Percentiles rank a stretch among this genome's conserved stretches.
Conservation (phyloP, 37 sponge, comb jelly and placozoan genomes). For the Bolinopsis microptera region DNA sequence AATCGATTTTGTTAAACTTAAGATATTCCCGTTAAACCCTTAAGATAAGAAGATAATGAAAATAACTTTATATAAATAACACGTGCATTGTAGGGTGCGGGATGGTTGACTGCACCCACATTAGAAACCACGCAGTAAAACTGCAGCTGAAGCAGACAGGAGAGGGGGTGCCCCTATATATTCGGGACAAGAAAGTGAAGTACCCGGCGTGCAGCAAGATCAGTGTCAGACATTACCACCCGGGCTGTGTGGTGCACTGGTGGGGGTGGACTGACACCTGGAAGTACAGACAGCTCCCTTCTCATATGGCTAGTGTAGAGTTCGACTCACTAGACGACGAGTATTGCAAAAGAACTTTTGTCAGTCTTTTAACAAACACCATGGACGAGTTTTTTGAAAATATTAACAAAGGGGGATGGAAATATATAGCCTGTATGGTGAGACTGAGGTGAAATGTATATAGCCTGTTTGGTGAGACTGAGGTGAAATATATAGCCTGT, state of each 20-base stretch:
- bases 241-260: conserved; percentile 28
- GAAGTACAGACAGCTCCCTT: not conserved
- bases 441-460: not conserved
- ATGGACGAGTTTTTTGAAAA: conserved; percentile 15
- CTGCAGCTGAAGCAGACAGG: not conserved
- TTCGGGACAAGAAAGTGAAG: conserved; percentile 5
- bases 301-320: not conserved
- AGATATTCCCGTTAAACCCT: too few relatives aligned
- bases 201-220: conserved; percentile 41
- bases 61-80: too few relatives aligned
- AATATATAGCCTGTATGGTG: conserved; percentile 49
- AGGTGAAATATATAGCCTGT: too few relatives aligned
- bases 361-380: conserved; percentile 41
- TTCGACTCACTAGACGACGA: conserved; percentile 53
- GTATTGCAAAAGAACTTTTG: conserved; percentile 33
- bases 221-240: conserved; percentile 29
- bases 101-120: conserved; percentile 7
- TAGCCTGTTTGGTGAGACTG: too few relatives aligned
- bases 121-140: conserved; percentile 57
- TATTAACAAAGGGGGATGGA: conserved; percentile 52
- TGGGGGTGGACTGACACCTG: conserved; percentile 66
- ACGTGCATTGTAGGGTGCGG: conserved; percentile 49
- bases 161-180: conserved; percentile 10
- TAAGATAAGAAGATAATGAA: too few relatives aligned
- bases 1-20: too few relatives aligned